Base-by-base conservation (phyloP, 2,797 vertebrate species). In the Anabacerthia variegaticeps region DNA sequence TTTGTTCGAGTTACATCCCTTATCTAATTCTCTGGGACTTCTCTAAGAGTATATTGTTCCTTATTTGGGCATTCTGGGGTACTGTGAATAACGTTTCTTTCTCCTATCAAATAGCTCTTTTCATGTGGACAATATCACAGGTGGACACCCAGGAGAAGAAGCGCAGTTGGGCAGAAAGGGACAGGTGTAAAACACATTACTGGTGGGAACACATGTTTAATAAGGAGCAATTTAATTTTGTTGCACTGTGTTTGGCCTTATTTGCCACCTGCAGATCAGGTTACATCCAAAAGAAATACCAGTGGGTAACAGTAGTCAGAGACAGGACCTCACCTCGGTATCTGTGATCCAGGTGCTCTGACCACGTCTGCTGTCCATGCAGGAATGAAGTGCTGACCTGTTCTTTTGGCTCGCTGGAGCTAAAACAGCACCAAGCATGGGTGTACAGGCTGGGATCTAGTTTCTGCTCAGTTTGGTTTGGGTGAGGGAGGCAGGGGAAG, bases 191-290 rank as follows among this genome's bases (percentile, higher is more conserved):
- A 95, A 96, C 5, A 74, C 61, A 82, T 96, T 91, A 92, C 48
- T 65, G 66, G 43, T 36, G 41, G 89, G 93, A 97, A 95, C n/a
- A 69, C 3, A 44, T 41, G 72, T 80, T 93, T 92, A 92, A 94
- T 14, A 73, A 95, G 46, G 3, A 86, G 72, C 51, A 54, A 87
- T 88, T 96, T 48, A 62, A 89, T 94, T 93, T 61, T 87, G 39
- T 58, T 85, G 59, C 17, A 3, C 12, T 2, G 4, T 5, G 44
- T 73, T 85, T 69, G 84, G 78, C 78, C 51, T 80, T 68, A 85
- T 89, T 82, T 93, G 84, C 74, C 88, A 95, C 92, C 86, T 91
- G 91, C 51, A 79, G 95, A 79, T 96, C 88, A 79, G 6, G 6
- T 96, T 94, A 88, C 88, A 23, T 24, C 51, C 75, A 90, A 92